Base-by-base conservation (phyloP, 2,113 vertebrate species). In the Chionomys nivalis region DNA sequence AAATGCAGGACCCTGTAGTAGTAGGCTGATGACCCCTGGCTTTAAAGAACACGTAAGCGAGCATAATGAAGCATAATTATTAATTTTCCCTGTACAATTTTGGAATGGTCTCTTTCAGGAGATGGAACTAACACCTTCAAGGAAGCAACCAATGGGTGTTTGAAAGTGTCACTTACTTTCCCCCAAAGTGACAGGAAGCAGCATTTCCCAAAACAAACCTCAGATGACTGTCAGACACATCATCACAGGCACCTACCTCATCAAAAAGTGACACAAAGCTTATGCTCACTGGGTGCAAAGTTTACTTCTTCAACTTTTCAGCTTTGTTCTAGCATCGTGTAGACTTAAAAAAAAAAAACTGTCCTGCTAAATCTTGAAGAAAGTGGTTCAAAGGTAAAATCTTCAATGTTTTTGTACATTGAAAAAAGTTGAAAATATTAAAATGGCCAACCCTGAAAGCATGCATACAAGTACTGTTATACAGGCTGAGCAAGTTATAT, bases 1-100 rank as follows among this genome's bases (percentile, higher is more conserved):
- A 90, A 86, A 83, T 70, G 89, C 95, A 94, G 55, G 94, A 91
- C 83, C 91, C 75, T 11, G 2, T 85, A 87, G 83, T 83, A 87
- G 92, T n/a, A 10, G 73, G 24, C 91, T 91, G 78, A 93, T 78
- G 83, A 82, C 28, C 78, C 58, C 89, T 36, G 13, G 96, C 97
- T 98, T 98, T 96, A 97, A 98, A 98, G 97, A 98, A 98, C 95
- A 97, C 97, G 96, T 90, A 90, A 98, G 98, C 90, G 94, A 97
- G 98, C 97, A 97, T 94, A 98, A 98, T 98, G 98, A 98, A 98
- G 72, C 89, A 76, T 94, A 96, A 97, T 97, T 94, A 87, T 96
- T 97, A 97, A 98, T 97, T 98, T 98, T 97, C 96, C 73, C 94
- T 92, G 26, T 77, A 78, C 90, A 93, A 96, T 91, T 93, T 96